Evolutionary conservation across 2,888 invertebrate genomes (phyloP), one percentile per base, ranked within the genome.

Genomic region (Leptopilina myrica): DNA sequence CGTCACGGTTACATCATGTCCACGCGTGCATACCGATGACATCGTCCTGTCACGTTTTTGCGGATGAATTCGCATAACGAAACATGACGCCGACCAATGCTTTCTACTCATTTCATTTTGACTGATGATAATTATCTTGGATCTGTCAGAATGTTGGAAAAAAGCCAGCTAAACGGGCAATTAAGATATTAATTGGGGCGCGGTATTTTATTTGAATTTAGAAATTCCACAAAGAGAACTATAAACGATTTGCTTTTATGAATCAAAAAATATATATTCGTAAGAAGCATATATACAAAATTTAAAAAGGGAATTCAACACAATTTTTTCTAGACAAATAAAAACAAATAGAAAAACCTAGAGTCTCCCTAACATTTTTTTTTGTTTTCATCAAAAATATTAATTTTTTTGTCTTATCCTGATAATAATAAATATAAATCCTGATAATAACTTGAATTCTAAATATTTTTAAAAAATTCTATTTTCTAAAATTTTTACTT

Each of bases 61-160:
- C 78, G 78, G 75, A 65, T 78, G 76, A 59, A 65, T 76, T 78
- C 78, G 78, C 78, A 64, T 75, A 78, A 78, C 78, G 76, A 78
- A 75, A 76, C 78, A 64, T 66, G 64, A 64, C 56, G 73, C 73
- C 46, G 40, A 46, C 62, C 69, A 20, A 64, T 69, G 64, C 77
- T 43, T 69, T 66, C 64, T 62, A 78, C 62, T 64, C 49, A 65
- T 53, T 67, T 67, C 62, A 67, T 67, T 67, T 67, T 40, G 46
- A 67, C 46, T 67, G 46, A 67, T 11, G 67, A 67, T 46, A 67
- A 67, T 67, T 67, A 67, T 9, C 46, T 67, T 46, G 46, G 67
- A 67, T 67, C 46, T 46, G 46, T 67, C 46, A 46, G 49, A 67
- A 67, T 67, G 67, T 67, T 20, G 20, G 67, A 8, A 46, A 67